Evolutionary conservation across 2,797 vertebrate species (phyloP).

Genomic region (Leptatherina wallacei): DNA sequence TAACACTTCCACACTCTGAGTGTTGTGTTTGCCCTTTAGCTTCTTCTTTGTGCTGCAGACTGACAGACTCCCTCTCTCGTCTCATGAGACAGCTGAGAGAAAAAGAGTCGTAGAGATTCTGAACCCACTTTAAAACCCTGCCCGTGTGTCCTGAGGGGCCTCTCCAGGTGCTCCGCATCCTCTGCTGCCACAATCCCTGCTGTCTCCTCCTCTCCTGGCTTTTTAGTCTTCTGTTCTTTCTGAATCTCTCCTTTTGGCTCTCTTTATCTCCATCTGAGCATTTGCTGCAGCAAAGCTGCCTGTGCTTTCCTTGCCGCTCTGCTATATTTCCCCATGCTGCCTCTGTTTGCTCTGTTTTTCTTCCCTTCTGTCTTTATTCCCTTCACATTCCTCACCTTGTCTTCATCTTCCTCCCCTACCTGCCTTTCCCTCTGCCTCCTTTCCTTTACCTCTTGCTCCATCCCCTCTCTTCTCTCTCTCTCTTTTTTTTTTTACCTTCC

Average conservation of each 20-base stretch:
- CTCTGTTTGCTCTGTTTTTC: neutral
- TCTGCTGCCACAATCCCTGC: conserved; percentile 23
- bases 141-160: conserved; percentile 49
- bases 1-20: neutral
- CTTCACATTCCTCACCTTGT: neutral
- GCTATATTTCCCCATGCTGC: no score
- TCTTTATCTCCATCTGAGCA: conserved; percentile 31
- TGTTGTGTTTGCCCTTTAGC: conserved; percentile 27
- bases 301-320: conserved; percentile 22
- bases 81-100: conserved; percentile 34
- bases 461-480: neutral
- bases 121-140: conserved; percentile 8
- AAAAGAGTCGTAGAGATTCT: conserved; percentile 10
- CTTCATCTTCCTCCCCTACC: neutral
- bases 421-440: neutral
- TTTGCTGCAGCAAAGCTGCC: conserved; percentile 15
- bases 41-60: conserved; percentile 37
- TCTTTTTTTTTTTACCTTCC: conserved; percentile 16
- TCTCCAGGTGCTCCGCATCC: conserved; percentile 60
- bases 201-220: conserved; percentile 2
- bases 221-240: conserved; percentile 9
- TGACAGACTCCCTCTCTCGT: conserved; percentile 38
- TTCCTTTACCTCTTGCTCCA: neutral
- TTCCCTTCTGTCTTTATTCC: conserved; percentile 14
- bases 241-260: conserved; percentile 7